Conservation (phyloP, 1,140 invertebrate species). For the Lerema accius region DNA sequence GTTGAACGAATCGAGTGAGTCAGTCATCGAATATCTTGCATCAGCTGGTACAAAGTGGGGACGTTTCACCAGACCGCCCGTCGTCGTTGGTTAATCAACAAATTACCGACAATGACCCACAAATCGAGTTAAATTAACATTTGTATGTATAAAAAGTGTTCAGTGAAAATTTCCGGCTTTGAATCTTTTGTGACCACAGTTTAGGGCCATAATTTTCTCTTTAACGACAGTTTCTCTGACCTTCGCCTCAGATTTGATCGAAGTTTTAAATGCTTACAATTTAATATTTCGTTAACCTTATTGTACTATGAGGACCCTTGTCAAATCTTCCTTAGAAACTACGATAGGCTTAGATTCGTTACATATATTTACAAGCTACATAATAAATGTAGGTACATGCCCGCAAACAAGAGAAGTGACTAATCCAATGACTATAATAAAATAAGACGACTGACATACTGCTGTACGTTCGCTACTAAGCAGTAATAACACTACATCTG, state of each 20-base stretch:
- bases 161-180: slow-evolving; percentile 21
- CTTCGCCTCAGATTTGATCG: not conserved
- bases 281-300: no score
- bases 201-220: slow-evolving; percentile 21
- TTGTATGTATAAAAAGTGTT: slow-evolving; percentile 34
- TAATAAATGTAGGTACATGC: not conserved
- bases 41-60: slow-evolving; percentile 18
- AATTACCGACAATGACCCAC: slow-evolving; percentile 31
- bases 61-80: slow-evolving; percentile 27
- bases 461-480: slow-evolving; percentile 5
- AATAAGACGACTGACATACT: not conserved
- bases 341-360: no score
- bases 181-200: slow-evolving; percentile 16
- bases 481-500: not conserved
- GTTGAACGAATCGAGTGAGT: slow-evolving; percentile 4
- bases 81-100: slow-evolving; percentile 30
- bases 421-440: not conserved
- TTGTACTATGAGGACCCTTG: no score
- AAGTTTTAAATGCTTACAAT: not conserved
- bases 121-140: slow-evolving; percentile 29
- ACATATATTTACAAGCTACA: not conserved
- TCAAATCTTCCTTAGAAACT: no score
- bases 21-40: slow-evolving; percentile 15
- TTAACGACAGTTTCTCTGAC: slow-evolving; percentile 21
- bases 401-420: not conserved